These are phyloP conservation scores for Lichenostomus cassidix DNA, from an alignment of 2,113 vertebrate species.

Conservation along the genomic window DNA sequence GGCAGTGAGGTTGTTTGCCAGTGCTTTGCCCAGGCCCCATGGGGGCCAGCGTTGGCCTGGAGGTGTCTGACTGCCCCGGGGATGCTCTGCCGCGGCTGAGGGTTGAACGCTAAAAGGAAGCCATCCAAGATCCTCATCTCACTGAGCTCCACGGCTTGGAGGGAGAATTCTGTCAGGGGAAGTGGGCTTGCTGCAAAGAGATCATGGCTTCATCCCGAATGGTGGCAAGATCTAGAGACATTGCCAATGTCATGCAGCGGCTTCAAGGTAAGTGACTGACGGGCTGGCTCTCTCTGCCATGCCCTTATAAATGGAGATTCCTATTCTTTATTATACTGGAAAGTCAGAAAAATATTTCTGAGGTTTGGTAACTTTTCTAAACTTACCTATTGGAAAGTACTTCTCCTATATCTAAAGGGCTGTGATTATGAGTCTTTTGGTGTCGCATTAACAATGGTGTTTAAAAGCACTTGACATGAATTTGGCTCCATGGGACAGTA, in stretches of 20 bases:
- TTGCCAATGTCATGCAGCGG: slow-evolving; percentile 92
- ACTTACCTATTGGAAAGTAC: not conserved
- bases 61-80: slow-evolving; percentile 35
- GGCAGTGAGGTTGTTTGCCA: not conserved
- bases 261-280: slow-evolving; percentile 85
- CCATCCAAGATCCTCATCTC: not conserved
- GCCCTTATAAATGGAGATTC: not conserved
- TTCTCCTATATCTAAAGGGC: not conserved
- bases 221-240: slow-evolving; percentile 80
- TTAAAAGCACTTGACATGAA: not conserved
- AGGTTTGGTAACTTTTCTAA: not conserved
- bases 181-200: slow-evolving; percentile 14
- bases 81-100: slow-evolving; percentile 42
- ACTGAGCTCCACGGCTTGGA: not conserved
- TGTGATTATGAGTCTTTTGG: not conserved
- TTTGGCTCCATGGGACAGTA: not conserved
- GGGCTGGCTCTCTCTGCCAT: accelerated
- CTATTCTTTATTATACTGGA: not conserved
- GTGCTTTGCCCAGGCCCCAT: not conserved
- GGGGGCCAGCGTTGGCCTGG: slow-evolving; percentile 22
- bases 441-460: not conserved
- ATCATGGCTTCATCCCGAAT: slow-evolving; percentile 86
- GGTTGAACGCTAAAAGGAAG: slow-evolving; percentile 36
- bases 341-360: not conserved
- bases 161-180: not conserved